These are phyloP conservation scores for roundworm (Caenorhabditis elegans) DNA, from an alignment of 1,140 invertebrate species.

Conservation along the genomic window DNA sequence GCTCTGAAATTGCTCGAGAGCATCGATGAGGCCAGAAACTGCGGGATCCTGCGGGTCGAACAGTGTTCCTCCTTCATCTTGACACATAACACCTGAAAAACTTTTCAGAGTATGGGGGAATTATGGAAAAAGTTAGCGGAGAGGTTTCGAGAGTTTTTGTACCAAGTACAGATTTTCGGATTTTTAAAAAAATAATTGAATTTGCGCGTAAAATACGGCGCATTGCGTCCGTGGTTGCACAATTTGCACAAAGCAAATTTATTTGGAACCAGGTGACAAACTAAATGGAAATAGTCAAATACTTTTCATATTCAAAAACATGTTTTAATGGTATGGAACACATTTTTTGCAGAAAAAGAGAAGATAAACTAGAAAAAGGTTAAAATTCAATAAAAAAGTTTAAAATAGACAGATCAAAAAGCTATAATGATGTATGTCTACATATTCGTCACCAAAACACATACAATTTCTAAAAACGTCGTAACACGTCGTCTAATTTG, in stretches of 20 bases:
- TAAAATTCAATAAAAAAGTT: not conserved
- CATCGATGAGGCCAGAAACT: not conserved
- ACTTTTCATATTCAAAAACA: too few species aligned
- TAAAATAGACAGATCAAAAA: not conserved
- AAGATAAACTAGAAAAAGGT: not conserved
- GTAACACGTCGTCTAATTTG: too few species aligned
- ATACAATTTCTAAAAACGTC: not conserved
- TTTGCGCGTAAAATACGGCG: too few species aligned
- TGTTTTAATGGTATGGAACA: too few species aligned
- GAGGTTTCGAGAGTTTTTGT: not conserved
- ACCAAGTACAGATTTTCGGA: too few species aligned
- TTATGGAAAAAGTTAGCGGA: not conserved
- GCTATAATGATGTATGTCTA: not conserved
- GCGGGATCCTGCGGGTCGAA: slow-evolving; percentile 19
- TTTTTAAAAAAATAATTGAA: too few species aligned
- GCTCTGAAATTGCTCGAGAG: slow-evolving; percentile 31
- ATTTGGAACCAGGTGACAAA: too few species aligned
- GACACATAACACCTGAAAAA: slow-evolving; percentile 24
- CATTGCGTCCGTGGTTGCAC: too few species aligned
- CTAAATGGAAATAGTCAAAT: too few species aligned
- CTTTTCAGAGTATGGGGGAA: too few species aligned
- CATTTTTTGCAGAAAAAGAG: too few species aligned
- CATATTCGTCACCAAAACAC: not conserved
- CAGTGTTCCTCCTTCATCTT: slow-evolving; percentile 21
- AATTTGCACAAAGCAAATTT: too few species aligned